These are phyloP conservation scores for Phoronis australis DNA, from an alignment of 2,888 invertebrate species.

Conservation along the genomic window DNA sequence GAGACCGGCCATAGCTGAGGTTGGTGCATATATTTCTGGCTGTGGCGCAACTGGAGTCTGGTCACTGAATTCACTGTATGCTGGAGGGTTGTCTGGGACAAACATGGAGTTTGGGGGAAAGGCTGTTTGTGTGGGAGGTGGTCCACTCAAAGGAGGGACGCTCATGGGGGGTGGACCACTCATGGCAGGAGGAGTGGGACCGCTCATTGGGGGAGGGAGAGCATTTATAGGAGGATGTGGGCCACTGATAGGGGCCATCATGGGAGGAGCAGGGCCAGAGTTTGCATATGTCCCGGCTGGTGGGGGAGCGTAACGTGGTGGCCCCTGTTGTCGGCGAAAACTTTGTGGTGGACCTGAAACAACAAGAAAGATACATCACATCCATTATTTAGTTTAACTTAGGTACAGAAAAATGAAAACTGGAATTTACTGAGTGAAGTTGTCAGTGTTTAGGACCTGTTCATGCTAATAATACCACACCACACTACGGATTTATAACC, in stretches of 20 bases:
- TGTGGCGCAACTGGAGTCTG: slow-evolving; percentile 7
- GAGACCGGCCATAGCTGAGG: slow-evolving; percentile 13
- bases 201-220: background rate
- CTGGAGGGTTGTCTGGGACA: slow-evolving; percentile 1
- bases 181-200: background rate
- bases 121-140: slow-evolving; percentile 8
- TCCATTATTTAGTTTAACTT: too few relatives aligned
- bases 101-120: slow-evolving; percentile 15
- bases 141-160: slow-evolving; percentile 5
- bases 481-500: too few relatives aligned
- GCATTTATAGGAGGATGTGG: background rate
- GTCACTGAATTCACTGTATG: background rate
- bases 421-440: too few relatives aligned
- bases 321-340: slow-evolving; percentile 21
- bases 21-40: slow-evolving; percentile 17
- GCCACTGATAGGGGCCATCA: background rate
- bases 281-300: slow-evolving; percentile 36
- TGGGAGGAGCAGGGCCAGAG: slow-evolving; percentile 2
- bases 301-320: slow-evolving; percentile 35
- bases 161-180: slow-evolving; percentile 2
- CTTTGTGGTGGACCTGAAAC: slow-evolving; percentile 17
- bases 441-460: too few relatives aligned
- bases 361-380: too few relatives aligned
- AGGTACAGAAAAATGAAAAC: too few relatives aligned
- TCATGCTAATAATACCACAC: too few relatives aligned